Conservation (phyloP, 2,797 vertebrate genomes). For the Philypnodon macrostomus region DNA sequence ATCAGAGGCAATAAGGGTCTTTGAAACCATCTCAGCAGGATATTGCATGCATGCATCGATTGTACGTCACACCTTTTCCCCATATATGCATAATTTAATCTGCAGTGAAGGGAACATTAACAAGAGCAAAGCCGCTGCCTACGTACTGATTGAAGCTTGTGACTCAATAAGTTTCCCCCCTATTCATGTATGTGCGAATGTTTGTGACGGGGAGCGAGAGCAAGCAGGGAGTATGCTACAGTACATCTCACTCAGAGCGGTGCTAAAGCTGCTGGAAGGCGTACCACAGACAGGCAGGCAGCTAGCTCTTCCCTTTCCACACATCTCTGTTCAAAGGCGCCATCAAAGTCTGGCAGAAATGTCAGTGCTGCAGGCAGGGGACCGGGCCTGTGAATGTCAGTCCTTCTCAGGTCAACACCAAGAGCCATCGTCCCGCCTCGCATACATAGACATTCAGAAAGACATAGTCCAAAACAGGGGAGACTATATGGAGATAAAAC, state of each 20-base stretch:
- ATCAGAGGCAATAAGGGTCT: constrained; percentile 50
- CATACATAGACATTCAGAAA: constrained; percentile 46
- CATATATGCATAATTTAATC: constrained; percentile 15
- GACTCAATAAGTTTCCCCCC: constrained; percentile 26
- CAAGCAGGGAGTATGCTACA: constrained; percentile 35
- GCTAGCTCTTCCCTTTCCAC: constrained; percentile 69
- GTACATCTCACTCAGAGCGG: constrained; percentile 59
- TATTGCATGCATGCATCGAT: constrained; percentile 27
- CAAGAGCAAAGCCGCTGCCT: constrained; percentile 4
- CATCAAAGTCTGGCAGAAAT: constrained; percentile 83
- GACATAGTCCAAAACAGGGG: no score
- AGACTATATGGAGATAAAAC: constrained; percentile 54
- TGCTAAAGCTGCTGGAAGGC: constrained; percentile 62
- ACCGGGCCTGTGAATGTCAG: constrained; percentile 79
- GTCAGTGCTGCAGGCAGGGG: constrained; percentile 80
- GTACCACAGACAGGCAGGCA: constrained; percentile 46
- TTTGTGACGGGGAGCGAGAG: constrained; percentile 42
- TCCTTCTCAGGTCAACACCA: constrained; percentile 76
- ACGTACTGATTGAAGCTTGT: constrained; percentile 25
- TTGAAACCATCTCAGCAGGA: constrained; percentile 65
- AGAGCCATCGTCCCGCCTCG: constrained; percentile 63
- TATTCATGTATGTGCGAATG: constrained; percentile 15
- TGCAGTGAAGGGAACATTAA: constrained; percentile 13
- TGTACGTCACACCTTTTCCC: constrained; percentile 14
- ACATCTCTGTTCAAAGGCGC: constrained; percentile 80